Conservation (phyloP, 2,113 vertebrate genomes). For the Lepus timidus region DNA sequence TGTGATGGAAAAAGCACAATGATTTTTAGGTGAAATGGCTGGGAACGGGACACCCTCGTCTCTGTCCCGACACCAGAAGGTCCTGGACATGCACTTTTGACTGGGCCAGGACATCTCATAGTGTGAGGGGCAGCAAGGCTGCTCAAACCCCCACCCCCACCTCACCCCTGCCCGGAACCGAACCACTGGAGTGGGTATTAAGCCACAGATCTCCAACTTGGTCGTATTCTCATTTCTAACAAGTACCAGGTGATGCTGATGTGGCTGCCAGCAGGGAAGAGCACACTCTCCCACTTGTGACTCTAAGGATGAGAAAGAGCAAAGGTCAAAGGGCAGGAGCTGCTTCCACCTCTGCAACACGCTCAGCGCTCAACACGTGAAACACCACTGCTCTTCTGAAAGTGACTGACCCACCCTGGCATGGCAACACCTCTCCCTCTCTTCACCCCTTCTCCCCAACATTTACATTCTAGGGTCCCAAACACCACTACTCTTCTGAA, state of each 20-base stretch:
- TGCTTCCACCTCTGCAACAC: not conserved
- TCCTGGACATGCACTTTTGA: not conserved
- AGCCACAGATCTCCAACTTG: not conserved
- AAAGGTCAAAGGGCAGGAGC: not conserved
- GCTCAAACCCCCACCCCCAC: not conserved
- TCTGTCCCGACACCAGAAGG: not conserved
- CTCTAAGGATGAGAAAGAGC: not conserved
- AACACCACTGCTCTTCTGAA: not conserved
- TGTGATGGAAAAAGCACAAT: not conserved
- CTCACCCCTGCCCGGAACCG: not conserved
- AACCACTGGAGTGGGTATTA: too few relatives aligned
- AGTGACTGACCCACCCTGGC: rapidly evolving
- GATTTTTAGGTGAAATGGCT: not conserved
- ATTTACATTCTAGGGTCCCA: not conserved
- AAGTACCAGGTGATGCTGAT: not conserved
- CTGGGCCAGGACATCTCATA: rapidly evolving
- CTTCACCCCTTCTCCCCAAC: not conserved
- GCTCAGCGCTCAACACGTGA: rapidly evolving
- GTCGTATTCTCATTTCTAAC: not conserved
- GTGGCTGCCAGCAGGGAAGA: not conserved
- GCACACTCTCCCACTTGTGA: not conserved
- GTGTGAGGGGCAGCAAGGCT: rapidly evolving
- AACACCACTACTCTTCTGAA: not conserved
- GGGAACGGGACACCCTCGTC: not conserved
- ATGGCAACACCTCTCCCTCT: not conserved